phyloP scores from a whole-genome alignment of 1,140 invertebrate genomes.

The Achroia grisella region DNA sequence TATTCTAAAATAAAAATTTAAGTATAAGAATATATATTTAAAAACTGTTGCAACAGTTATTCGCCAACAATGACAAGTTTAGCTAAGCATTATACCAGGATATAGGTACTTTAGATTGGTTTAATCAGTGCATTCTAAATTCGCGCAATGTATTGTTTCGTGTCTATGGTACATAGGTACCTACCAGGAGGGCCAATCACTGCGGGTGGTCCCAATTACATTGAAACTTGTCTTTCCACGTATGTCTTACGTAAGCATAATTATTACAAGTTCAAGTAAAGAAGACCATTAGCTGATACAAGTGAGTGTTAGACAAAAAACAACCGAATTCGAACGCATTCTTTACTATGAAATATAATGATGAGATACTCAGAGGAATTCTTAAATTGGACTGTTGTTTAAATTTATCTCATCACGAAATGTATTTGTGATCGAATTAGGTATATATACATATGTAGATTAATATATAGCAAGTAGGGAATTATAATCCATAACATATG shows the following conservation, averaged over 20 bases:
- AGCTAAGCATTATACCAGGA: no score
- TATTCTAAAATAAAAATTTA: no score
- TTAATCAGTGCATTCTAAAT: no score
- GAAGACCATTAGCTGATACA: slow-evolving; percentile 17
- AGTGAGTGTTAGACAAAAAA: slow-evolving; percentile 13
- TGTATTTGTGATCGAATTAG: neutral
- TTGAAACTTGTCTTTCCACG: slow-evolving; percentile 9
- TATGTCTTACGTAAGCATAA: slow-evolving; percentile 26
- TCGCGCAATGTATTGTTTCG: no score
- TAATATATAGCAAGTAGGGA: no score
- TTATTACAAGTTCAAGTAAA: slow-evolving; percentile 27
- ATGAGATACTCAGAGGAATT: slow-evolving; percentile 15
- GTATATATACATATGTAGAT: no score
- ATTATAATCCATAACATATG: no score
- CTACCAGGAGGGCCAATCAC: slow-evolving; percentile 11
- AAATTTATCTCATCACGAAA: slow-evolving; percentile 13
- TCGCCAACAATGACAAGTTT: no score
- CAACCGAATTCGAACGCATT: slow-evolving; percentile 10
- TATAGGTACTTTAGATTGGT: no score
- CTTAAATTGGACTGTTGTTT: slow-evolving; percentile 12
- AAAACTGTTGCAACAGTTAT: no score
- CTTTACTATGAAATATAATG: slow-evolving; percentile 16
- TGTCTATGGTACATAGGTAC: neutral
- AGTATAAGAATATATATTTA: no score
- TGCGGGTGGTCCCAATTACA: slow-evolving; percentile 46